These are phyloP conservation scores for Nerophis lumbriciformis DNA, from an alignment of 2,113 vertebrate genomes.

Conservation along the genomic window DNA sequence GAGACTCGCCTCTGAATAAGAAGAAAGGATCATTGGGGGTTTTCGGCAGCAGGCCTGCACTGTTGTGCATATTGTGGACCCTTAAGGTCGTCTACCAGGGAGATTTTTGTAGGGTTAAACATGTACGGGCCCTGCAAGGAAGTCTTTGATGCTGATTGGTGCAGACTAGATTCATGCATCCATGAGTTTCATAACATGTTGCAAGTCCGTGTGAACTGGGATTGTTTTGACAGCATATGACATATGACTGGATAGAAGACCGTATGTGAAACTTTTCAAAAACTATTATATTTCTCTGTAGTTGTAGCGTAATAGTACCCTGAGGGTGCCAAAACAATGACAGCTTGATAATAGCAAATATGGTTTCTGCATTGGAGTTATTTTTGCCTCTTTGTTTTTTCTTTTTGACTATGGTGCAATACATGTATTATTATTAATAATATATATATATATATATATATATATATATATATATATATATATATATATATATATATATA, in stretches of 20 bases:
- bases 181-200: neutral
- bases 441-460: no score
- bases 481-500: no score
- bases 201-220: neutral
- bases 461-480: no score
- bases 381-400: neutral
- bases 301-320: neutral
- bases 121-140: neutral
- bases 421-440: no score
- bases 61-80: neutral
- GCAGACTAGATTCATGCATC: neutral
- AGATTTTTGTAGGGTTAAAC: neutral
- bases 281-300: neutral
- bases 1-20: neutral
- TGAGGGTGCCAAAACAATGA: neutral
- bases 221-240: neutral
- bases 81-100: neutral
- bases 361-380: neutral
- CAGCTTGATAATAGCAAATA: neutral
- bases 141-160: neutral
- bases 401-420: no score
- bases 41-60: neutral
- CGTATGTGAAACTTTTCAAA: neutral
- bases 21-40: neutral
- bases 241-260: neutral